Percentiles rank a stretch among this genome's conserved stretches.
Evolutionary conservation across 30 jellyfish, hydroid and myxozoan species (phyloP).

Genomic region (Aurelia coerulea): DNA sequence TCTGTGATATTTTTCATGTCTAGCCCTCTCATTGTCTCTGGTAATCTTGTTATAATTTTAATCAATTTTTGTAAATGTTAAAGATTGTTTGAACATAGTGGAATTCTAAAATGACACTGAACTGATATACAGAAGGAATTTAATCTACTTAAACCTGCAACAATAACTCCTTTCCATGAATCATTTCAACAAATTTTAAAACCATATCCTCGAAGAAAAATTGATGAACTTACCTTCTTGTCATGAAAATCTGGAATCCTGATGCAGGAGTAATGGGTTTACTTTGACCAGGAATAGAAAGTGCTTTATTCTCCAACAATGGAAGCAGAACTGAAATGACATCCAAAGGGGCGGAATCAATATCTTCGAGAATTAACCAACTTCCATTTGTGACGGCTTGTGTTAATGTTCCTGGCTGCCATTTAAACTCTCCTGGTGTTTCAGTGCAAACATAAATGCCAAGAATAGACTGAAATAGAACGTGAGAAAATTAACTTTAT

Average conservation of each 20-base stretch:
- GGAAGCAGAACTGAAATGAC: constrained; percentile 84
- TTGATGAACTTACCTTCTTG: constrained; percentile 70
- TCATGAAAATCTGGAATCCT: constrained; percentile 82
- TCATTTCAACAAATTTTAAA: not conserved
- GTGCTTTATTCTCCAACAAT: constrained; percentile 62
- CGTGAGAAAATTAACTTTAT: not conserved
- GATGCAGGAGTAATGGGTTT: constrained; percentile 52
- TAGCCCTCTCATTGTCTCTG: too few relatives aligned
- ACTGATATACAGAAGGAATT: too few relatives aligned
- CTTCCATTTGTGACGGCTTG: constrained; percentile 92
- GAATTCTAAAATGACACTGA: too few relatives aligned
- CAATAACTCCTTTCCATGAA: too few relatives aligned
- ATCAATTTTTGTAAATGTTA: too few relatives aligned
- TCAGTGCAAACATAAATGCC: constrained; percentile 93
- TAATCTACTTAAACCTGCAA: too few relatives aligned
- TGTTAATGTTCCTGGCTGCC: constrained; percentile 96
- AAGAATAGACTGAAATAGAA: constrained; percentile 63
- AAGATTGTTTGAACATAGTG: too few relatives aligned
- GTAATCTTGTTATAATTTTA: too few relatives aligned
- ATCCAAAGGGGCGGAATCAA: constrained; percentile 94
- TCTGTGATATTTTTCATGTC: too few relatives aligned
- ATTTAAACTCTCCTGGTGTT: constrained; percentile 87
- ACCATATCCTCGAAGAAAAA: not conserved
- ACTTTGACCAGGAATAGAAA: constrained; percentile 80
- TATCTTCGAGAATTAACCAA: constrained; percentile 93